Evolutionary conservation across 2,888 invertebrate species (phyloP), one percentile per base, ranked within the genome.

Genomic region (Barypeithes pellucidus): DNA sequence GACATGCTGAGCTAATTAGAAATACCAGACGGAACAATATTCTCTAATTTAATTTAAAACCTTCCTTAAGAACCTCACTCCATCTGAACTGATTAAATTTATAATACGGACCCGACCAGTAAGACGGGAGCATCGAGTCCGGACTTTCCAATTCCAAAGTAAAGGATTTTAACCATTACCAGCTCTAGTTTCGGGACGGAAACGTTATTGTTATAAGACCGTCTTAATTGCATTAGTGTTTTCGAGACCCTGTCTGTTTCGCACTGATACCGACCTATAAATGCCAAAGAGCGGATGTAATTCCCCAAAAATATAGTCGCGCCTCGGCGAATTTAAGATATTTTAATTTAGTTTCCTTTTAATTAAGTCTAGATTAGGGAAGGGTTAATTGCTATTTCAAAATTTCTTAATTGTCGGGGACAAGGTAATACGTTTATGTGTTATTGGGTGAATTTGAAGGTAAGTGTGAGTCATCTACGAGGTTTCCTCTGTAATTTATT

Each of bases 161-260:
- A 73, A 75, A 71, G 67, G 67, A 71, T 71, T 75, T 71, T 47
- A 63, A 47, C 73, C 61, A 69, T 73, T 69, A 60, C 73, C 59
- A 63, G 14, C 62, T 52, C 54, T 45, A 68, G 72, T 75, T 72
- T 41, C 52, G 50, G 71, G 63, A 63, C 59, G 74, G 62, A 70
- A 71, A 60, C 72, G 72, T 75, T 75, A 75, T 75, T 75, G 75
- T 75, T 72, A 72, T 68, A 72, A 72, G 75, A 75, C 63, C 65
- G 68, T 75, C 75, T 75, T 75, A 75, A 75, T 75, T 75, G 72
- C 72, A 66, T 68, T 69, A 75, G 60, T 75, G 72, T 75, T 72
- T 72, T 72, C 72, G 68, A 52, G 69, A 54, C 61, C 71, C 72
- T 63, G 71, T 75, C 75, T 75, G 75, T 66, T 52, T 54, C 52